A percentile compares a stretch with the other conserved stretches of the same genome.
Conservation (phyloP, 1,140 invertebrate species). For the Nautilus pompilius region DNA sequence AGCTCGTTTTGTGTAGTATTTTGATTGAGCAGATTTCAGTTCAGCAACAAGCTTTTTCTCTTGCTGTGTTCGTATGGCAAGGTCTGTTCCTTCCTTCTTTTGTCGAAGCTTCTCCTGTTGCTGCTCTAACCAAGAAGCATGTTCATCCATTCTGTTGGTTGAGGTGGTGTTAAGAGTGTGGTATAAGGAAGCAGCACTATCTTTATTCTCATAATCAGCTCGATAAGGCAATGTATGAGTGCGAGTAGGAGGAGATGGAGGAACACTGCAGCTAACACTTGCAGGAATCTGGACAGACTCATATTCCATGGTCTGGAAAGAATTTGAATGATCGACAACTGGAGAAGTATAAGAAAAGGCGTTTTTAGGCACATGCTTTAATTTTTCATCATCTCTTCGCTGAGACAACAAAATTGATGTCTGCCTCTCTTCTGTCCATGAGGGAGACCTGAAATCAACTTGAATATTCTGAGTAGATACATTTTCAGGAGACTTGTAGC, state of each 20-base stretch:
- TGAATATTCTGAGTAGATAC: conserved; percentile 37
- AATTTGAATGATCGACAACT: background rate
- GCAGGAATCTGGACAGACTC: background rate
- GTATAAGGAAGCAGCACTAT: conserved; percentile 18
- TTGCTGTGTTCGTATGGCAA: conserved; percentile 28
- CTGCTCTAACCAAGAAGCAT: conserved; percentile 51
- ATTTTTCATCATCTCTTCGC: background rate
- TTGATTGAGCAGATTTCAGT: conserved; percentile 45
- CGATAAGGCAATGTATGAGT: conserved; percentile 37
- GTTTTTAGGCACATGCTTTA: conserved; percentile 8
- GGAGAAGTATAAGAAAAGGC: conserved; percentile 30
- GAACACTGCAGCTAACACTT: background rate
- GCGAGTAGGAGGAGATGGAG: conserved; percentile 8
- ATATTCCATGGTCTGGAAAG: background rate
- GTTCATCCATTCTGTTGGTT: conserved; percentile 22
- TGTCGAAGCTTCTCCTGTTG: conserved; percentile 54
- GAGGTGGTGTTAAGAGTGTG: conserved; percentile 23
- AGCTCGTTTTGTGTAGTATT: conserved; percentile 41
- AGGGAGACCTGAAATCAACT: conserved; percentile 40
- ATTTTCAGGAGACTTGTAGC: conserved; percentile 27
- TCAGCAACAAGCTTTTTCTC: conserved; percentile 53
- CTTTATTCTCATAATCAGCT: conserved; percentile 42
- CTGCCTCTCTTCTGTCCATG: too few relatives aligned
- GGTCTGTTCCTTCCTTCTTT: conserved; percentile 39
- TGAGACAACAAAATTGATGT: too few relatives aligned